A percentile compares a stretch with the other conserved stretches of the same genome.
Evolutionary conservation across 2,888 invertebrate species (phyloP).

Genomic region (Brachyptera risi): DNA sequence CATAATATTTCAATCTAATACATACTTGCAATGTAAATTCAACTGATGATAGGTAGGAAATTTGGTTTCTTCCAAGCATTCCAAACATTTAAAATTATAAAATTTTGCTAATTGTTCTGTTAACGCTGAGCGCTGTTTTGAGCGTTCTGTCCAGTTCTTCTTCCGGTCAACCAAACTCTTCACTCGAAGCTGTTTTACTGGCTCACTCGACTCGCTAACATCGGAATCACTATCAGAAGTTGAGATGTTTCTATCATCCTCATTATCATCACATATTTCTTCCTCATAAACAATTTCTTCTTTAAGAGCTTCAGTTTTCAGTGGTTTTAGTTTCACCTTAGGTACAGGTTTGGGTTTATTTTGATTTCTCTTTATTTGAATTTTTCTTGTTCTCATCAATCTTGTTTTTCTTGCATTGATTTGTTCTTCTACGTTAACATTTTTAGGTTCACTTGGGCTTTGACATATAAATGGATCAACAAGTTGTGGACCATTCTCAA

Average conservation of each 20-base stretch:
- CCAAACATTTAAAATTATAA: constrained; percentile 16
- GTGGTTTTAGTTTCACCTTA: not conserved
- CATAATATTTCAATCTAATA: not conserved
- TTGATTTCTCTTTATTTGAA: not conserved
- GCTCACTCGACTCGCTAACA: not conserved
- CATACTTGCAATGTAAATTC: constrained; percentile 15
- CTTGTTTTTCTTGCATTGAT: not conserved
- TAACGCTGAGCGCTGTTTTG: constrained; percentile 10
- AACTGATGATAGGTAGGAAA: constrained; percentile 16
- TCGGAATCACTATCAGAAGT: not conserved
- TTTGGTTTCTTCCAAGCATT: not conserved
- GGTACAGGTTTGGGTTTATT: not conserved
- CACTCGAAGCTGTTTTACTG: not conserved
- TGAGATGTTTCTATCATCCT: not conserved
- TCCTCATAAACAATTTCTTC: no score
- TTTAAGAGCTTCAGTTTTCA: not conserved
- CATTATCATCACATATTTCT: not conserved
- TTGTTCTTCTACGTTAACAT: not conserved
- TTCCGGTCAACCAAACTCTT: not conserved
- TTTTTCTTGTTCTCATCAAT: not conserved
- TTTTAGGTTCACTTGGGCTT: not conserved
- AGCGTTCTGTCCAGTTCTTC: constrained; percentile 17
- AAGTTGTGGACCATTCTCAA: not conserved
- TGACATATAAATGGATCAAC: not conserved
- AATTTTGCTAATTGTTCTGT: constrained; percentile 11